A percentile compares a stretch with the other conserved stretches of the same genome.
These are phyloP conservation scores for Hephaestus fuliginosus DNA, from an alignment of 2,797 vertebrate genomes.

Conservation along the genomic window DNA sequence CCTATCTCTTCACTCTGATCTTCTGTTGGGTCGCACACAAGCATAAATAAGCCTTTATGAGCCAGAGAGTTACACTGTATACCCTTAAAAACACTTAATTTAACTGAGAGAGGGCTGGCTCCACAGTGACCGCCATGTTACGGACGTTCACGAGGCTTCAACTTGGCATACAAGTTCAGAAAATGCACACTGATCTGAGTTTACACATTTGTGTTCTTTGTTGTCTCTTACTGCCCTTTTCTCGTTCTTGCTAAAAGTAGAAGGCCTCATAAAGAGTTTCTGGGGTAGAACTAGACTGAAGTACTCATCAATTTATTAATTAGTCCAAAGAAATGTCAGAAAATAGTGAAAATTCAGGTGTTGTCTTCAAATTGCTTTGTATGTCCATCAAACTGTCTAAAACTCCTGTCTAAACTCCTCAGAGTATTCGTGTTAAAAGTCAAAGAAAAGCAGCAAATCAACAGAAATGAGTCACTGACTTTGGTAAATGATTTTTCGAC, in stretches of 20 bases:
- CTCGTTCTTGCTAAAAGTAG: neutral
- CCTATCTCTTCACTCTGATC: constrained; percentile 71
- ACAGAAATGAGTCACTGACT: neutral
- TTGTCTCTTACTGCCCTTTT: neutral
- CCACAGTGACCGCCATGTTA: neutral
- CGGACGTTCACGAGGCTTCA: neutral
- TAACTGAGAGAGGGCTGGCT: constrained; percentile 15
- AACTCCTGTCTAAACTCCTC: too few relatives aligned
- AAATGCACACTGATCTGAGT: neutral
- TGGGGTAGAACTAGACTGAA: neutral
- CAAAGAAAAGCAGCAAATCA: neutral
- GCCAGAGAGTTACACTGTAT: constrained; percentile 1
- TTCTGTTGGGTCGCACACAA: constrained; percentile 56
- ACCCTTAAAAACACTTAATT: constrained; percentile 20
- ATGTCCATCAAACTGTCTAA: too few relatives aligned
- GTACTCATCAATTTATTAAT: neutral
- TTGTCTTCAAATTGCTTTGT: neutral
- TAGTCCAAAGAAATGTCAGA: neutral
- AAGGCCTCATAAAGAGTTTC: neutral
- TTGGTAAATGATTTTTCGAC: neutral
- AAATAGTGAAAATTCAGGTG: neutral
- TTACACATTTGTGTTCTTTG: neutral
- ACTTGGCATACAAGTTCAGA: neutral
- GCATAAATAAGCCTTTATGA: constrained; percentile 72
- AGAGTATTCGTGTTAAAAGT: neutral